Evolutionary conservation across 2,797 vertebrate species (phyloP).

Genomic region (Dipus sagitta): DNA sequence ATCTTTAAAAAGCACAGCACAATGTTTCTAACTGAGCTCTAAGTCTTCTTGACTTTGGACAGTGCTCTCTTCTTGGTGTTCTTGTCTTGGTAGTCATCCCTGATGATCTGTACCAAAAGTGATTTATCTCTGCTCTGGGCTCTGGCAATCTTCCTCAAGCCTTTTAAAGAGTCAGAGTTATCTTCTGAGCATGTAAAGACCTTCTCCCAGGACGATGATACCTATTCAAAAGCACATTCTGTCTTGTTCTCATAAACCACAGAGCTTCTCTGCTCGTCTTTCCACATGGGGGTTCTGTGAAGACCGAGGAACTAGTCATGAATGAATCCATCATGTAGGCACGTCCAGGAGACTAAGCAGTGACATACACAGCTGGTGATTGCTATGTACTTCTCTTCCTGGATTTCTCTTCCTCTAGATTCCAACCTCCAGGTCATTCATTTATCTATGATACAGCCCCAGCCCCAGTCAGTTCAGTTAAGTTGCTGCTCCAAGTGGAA

Average conservation of each 20-base stretch:
- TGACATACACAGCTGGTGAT: neutral
- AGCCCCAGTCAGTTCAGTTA: neutral
- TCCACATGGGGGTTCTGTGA: neutral
- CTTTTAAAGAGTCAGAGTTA: neutral
- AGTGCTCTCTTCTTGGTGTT: neutral
- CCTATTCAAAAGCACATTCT: neutral
- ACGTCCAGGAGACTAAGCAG: neutral
- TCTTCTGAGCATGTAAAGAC: neutral
- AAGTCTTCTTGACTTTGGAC: neutral
- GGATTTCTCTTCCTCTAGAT: neutral
- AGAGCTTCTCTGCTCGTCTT: neutral
- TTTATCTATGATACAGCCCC: neutral
- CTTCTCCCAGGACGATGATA: neutral
- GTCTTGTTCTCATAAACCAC: neutral
- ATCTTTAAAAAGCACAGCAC: neutral
- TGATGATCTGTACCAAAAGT: neutral
- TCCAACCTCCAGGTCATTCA: neutral
- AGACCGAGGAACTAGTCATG: neutral
- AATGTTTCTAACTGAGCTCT: neutral
- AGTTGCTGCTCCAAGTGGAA: neutral
- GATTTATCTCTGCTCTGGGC: neutral
- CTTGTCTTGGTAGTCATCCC: neutral
- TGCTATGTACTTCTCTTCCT: neutral
- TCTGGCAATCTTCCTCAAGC: neutral
- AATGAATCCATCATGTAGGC: neutral